phyloP scores from a whole-genome alignment of 2,888 invertebrate species.

The Neoitamus cyanurus region DNA sequence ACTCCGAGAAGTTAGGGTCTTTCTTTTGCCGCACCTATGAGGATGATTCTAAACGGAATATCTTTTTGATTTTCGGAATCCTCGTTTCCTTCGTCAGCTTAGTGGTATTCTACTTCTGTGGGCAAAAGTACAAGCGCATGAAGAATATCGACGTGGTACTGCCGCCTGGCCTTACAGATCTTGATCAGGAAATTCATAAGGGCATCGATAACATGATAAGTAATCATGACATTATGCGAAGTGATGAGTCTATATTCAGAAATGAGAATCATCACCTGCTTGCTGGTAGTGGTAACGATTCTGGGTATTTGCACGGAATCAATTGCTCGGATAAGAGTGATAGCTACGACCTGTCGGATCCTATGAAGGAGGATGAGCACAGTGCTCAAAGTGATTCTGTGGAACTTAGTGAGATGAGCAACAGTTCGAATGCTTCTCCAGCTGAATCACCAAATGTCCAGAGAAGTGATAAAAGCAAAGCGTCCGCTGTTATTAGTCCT shows the following conservation, averaged over 20 bases:
- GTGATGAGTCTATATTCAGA: slow-evolving; percentile 54
- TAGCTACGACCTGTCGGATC: slow-evolving; percentile 45
- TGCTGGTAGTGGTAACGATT: slow-evolving; percentile 54
- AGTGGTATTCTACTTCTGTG: slow-evolving; percentile 54
- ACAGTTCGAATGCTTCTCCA: slow-evolving; percentile 54
- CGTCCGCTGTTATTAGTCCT: slow-evolving; percentile 51
- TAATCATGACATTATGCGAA: slow-evolving; percentile 50
- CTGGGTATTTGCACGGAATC: slow-evolving; percentile 53
- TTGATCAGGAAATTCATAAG: slow-evolving; percentile 58
- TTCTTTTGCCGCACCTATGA: slow-evolving; percentile 37
- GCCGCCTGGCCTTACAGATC: slow-evolving; percentile 59
- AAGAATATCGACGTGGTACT: slow-evolving; percentile 60
- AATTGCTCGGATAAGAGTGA: slow-evolving; percentile 51
- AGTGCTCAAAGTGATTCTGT: slow-evolving; percentile 54
- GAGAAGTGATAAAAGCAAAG: slow-evolving; percentile 38
- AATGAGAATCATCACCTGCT: slow-evolving; percentile 56
- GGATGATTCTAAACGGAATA: slow-evolving; percentile 50
- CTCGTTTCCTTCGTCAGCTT: slow-evolving; percentile 49
- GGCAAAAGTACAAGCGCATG: slow-evolving; percentile 61
- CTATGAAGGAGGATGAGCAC: slow-evolving; percentile 48
- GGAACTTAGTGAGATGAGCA: slow-evolving; percentile 56
- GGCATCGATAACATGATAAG: slow-evolving; percentile 53
- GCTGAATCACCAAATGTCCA: slow-evolving; percentile 50
- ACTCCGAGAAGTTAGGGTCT: slow-evolving; percentile 46
- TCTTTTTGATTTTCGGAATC: slow-evolving; percentile 54